A percentile compares a stretch with the other conserved stretches of the same genome.
phyloP scores from a whole-genome alignment of 2,888 invertebrate genomes.

The Drosophila testacea region DNA sequence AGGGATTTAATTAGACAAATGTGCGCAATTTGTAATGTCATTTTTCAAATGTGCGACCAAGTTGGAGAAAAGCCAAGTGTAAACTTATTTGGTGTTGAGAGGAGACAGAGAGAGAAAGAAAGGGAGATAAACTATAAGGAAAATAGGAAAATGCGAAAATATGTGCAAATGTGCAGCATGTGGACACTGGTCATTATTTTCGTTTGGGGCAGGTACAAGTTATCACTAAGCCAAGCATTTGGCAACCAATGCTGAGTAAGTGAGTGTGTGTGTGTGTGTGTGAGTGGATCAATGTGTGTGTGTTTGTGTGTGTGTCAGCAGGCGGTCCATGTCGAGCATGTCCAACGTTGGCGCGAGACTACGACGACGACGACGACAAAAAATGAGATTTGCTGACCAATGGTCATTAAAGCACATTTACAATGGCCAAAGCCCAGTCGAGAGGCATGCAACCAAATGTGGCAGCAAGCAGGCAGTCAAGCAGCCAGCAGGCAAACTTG shows the following conservation, averaged over 20 bases:
- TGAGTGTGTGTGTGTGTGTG: constrained; percentile 1
- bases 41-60: constrained; percentile 81
- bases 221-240: constrained; percentile 47
- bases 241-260: constrained; percentile 47
- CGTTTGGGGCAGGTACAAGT: constrained; percentile 66
- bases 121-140: constrained; percentile 25
- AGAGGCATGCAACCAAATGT: constrained; percentile 43
- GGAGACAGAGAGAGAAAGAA: constrained; percentile 15
- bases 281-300: background rate
- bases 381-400: constrained; percentile 84
- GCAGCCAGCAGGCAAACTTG: constrained; percentile 32
- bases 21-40: constrained; percentile 84
- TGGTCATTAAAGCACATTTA: constrained; percentile 85
- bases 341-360: constrained; percentile 33
- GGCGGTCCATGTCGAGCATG: constrained; percentile 66
- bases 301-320: constrained; percentile 64
- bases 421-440: constrained; percentile 62
- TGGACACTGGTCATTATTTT: constrained; percentile 81
- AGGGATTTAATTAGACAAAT: constrained; percentile 85
- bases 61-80: constrained; percentile 73
- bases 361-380: constrained; percentile 65
- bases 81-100: constrained; percentile 69
- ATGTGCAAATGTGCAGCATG: constrained; percentile 82
- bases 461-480: constrained; percentile 17
- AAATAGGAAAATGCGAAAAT: constrained; percentile 67